Evolutionary conservation across 1,140 invertebrate genomes (phyloP), one percentile per base, ranked within the genome.

Genomic region (Paramacrobiotus metropolitanus): DNA sequence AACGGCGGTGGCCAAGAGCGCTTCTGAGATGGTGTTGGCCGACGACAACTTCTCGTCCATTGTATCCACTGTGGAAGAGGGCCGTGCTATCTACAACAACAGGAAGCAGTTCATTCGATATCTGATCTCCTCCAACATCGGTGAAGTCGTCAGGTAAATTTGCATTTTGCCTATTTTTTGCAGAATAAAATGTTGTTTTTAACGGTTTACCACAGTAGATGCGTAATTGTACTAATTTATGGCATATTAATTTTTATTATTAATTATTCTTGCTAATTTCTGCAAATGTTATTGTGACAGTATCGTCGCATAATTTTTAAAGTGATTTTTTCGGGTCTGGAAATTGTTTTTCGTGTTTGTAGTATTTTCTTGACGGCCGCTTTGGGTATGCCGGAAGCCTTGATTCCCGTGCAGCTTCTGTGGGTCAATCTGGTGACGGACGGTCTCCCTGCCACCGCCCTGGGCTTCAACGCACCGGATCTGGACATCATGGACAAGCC

Each of bases 81-180:
- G 95, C 73, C 83, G 87, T 73, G 89, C 90, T 68, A 94, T 94
- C 73, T 94, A 94, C 79, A 99, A 97, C 79, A 99, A 99, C 83
- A 99, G 98, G 95, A 99, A 99, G 76, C 95, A 99, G 76, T 99
- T 99, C 75, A 99, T 99, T 76, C 87, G 95, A 72, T 99, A 99
- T 74, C 80, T 99, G 65, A 99, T 99, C 73, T 98, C 94, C 60
- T 99, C 95, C 67, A 99, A 99, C 79, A 95, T 99, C 77, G 95
- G 95, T 80, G 95, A 99, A 79, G 94, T 95, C 66, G 90, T 92
- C 34, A 85, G 76, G 77, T 78, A 67, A 66, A 34, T 31, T 20
- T 9, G 40, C n/a, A n/a, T n/a, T n/a, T n/a, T n/a, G n/a, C n/a
- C n/a, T n/a, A n/a, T n/a, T n/a, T n/a, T n/a, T n/a, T n/a, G n/a